Conservation (phyloP, 2,113 vertebrate genomes). For the Macroglossus sobrinus region DNA sequence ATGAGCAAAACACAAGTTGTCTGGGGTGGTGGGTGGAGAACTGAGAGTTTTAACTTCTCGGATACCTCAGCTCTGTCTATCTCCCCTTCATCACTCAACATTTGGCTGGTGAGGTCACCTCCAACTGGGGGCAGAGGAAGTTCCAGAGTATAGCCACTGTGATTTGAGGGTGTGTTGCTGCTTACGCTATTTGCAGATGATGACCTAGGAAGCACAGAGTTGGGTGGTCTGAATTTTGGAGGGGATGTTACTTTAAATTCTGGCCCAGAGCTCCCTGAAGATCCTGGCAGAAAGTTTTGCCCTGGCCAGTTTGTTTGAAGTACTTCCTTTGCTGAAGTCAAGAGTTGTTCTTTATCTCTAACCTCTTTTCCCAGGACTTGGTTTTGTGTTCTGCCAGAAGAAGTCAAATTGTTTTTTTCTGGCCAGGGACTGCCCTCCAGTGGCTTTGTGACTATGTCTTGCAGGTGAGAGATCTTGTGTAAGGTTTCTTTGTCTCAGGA, state of each 20-base stretch:
- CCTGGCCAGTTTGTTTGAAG: constrained; percentile 79
- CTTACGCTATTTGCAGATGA: constrained; percentile 87
- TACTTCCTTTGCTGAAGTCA: constrained; percentile 79
- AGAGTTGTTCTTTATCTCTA: constrained; percentile 88
- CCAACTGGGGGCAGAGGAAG: constrained; percentile 76
- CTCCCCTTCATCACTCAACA: constrained; percentile 95
- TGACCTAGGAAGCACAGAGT: constrained; percentile 89
- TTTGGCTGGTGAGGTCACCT: constrained; percentile 84
- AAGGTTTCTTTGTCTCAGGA: constrained; percentile 95
- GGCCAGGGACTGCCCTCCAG: constrained; percentile 93
- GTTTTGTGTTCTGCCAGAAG: constrained; percentile 98
- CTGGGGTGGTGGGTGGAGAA: constrained; percentile 91
- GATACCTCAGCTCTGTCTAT: constrained; percentile 86
- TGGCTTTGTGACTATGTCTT: constrained; percentile 98
- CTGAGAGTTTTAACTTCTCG: constrained; percentile 88
- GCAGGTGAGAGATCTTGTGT: constrained; percentile 98
- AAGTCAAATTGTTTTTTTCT: constrained; percentile 95
- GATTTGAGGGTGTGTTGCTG: constrained; percentile 84
- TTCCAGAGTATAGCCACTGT: constrained; percentile 82
- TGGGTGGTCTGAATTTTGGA: constrained; percentile 90
- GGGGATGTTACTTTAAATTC: constrained; percentile 90
- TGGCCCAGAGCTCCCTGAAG: constrained; percentile 84
- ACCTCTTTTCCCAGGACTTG: constrained; percentile 92
- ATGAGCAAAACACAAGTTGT: constrained; percentile 92
- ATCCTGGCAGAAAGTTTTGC: constrained; percentile 82